A percentile compares a stretch with the other conserved stretches of the same genome.
phyloP scores from a whole-genome alignment of 2,888 invertebrate species.

The Temnothorax rugatulus region DNA sequence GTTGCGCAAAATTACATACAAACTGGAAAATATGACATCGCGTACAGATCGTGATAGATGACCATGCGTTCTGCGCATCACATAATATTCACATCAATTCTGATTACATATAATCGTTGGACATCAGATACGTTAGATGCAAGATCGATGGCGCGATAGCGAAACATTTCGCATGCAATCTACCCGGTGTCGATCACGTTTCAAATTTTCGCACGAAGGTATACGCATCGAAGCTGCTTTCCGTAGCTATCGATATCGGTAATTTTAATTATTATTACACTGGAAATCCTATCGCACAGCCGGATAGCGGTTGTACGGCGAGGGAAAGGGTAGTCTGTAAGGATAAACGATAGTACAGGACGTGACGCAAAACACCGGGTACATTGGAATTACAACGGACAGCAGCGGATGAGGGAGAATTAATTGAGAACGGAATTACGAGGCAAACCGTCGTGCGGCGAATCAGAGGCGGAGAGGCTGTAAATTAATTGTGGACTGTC shows the following conservation, averaged over 20 bases:
- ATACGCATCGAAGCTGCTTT: too few species aligned
- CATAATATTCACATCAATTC: constrained; percentile 25
- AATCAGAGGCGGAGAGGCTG: constrained; percentile 10
- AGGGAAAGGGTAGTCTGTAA: background rate
- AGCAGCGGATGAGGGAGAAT: constrained; percentile 37
- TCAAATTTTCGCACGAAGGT: background rate
- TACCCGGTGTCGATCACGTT: background rate
- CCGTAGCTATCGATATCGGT: background rate
- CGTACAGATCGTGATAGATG: constrained; percentile 11
- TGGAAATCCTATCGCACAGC: background rate
- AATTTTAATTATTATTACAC: constrained; percentile 17
- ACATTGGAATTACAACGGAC: constrained; percentile 34
- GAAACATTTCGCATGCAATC: constrained; percentile 12
- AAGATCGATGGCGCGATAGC: background rate
- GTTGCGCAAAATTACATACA: constrained; percentile 25
- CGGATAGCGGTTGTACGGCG: background rate
- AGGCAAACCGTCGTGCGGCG: constrained; percentile 14
- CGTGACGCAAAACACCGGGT: constrained; percentile 27
- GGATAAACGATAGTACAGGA: background rate
- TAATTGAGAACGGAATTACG: constrained; percentile 53
- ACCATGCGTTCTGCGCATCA: background rate
- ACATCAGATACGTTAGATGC: constrained; percentile 33
- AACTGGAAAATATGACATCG: constrained; percentile 21
- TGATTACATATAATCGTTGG: constrained; percentile 14
- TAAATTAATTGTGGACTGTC: constrained; percentile 58